Evolutionary conservation across 2,888 invertebrate species (phyloP).

Genomic region (Eilema depressum): DNA sequence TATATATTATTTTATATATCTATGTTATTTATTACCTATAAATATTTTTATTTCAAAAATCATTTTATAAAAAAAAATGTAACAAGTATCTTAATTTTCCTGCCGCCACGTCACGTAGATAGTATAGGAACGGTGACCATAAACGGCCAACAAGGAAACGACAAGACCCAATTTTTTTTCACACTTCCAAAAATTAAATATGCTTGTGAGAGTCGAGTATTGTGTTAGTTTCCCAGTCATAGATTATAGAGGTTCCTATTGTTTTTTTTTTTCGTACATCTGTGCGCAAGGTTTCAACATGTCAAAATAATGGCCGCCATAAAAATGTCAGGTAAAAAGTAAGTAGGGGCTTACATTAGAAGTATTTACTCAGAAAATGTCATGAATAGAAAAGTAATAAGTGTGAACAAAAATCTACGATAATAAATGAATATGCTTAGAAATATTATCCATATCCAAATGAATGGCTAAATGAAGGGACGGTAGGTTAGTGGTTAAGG

Average conservation of each 20-base stretch:
- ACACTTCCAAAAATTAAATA: neutral
- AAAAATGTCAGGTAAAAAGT: neutral
- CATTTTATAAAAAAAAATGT: too few species aligned
- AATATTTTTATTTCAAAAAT: neutral
- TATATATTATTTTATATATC: too few species aligned
- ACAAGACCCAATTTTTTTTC: neutral
- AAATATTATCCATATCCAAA: too few species aligned
- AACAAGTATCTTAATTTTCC: neutral
- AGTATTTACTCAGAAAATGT: neutral
- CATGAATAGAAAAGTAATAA: neutral
- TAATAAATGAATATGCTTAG: neutral
- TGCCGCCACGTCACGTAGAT: neutral
- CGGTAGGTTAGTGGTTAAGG: too few species aligned
- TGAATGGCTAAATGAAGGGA: too few species aligned
- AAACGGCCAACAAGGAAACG: neutral
- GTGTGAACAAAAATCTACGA: neutral
- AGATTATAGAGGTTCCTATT: neutral
- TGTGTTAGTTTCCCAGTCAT: neutral
- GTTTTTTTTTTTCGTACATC: neutral
- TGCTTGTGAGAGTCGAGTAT: conserved; percentile 4
- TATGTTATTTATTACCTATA: neutral
- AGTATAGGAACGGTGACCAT: neutral
- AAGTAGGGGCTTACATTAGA: neutral
- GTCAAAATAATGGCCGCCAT: neutral
- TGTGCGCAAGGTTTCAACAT: neutral